These are phyloP conservation scores for Achroia grisella DNA, from an alignment of 1,140 invertebrate species.

Conservation along the genomic window DNA sequence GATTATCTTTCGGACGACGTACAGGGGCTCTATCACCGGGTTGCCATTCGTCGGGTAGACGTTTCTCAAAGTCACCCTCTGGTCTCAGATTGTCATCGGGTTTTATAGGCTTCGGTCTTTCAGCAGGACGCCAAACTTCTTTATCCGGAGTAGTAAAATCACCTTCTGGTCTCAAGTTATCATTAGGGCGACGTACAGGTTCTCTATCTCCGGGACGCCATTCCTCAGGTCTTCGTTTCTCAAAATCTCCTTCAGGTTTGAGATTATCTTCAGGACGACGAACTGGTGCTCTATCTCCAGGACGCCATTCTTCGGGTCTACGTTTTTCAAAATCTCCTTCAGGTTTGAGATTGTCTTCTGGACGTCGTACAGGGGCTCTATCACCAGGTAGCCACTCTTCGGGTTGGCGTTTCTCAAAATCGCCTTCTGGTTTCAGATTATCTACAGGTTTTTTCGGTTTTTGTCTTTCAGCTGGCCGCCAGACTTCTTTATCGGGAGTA, in stretches of 20 bases:
- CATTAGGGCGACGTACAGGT: slow-evolving; percentile 51
- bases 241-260: slow-evolving; percentile 71
- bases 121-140: slow-evolving; percentile 73
- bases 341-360: slow-evolving; percentile 73
- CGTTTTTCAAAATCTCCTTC: slow-evolving; percentile 70
- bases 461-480: slow-evolving; percentile 64
- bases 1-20: slow-evolving; percentile 72
- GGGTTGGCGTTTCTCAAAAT: slow-evolving; percentile 67
- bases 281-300: slow-evolving; percentile 76
- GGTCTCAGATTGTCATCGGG: slow-evolving; percentile 70
- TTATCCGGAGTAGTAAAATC: slow-evolving; percentile 61
- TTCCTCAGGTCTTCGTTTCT: slow-evolving; percentile 49
- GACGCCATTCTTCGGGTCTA: slow-evolving; percentile 79
- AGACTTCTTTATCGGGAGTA: slow-evolving; percentile 54
- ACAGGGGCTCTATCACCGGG: slow-evolving; percentile 73
- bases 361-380: slow-evolving; percentile 18
- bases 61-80: slow-evolving; percentile 73
- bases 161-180: slow-evolving; percentile 68
- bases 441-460: slow-evolving; percentile 68
- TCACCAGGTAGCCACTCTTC: slow-evolving; percentile 20
- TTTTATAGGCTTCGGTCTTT: slow-evolving; percentile 43
- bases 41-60: slow-evolving; percentile 74
- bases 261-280: slow-evolving; percentile 68
- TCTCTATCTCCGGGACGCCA: slow-evolving; percentile 75
- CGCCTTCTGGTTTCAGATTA: slow-evolving; percentile 74